A percentile compares a stretch with the other conserved stretches of the same genome.
Conservation (phyloP, 1,140 invertebrate genomes). For the Zaprionus ornatus region DNA sequence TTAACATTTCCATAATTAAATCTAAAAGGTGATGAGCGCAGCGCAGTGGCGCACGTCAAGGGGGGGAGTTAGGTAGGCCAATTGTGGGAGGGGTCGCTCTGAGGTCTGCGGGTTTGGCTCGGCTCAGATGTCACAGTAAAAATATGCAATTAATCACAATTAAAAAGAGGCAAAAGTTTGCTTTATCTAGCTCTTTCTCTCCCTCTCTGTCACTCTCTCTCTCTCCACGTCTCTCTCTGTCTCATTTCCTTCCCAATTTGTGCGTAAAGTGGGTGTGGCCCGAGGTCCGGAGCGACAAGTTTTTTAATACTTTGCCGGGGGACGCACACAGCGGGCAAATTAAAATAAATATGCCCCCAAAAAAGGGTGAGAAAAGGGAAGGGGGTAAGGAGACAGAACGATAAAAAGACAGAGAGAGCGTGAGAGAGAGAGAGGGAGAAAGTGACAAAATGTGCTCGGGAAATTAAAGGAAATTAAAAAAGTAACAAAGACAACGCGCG, state of each 20-base stretch:
- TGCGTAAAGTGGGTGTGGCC: slow-evolving; percentile 30
- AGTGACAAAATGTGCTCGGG: slow-evolving; percentile 10
- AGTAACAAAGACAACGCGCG: slow-evolving; percentile 30
- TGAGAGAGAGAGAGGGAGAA: not conserved
- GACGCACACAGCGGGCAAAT: slow-evolving; percentile 20
- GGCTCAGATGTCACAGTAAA: slow-evolving; percentile 33
- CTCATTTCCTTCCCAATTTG: not conserved
- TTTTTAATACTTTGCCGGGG: slow-evolving; percentile 43
- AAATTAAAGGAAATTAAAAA: slow-evolving; percentile 52
- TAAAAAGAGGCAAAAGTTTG: slow-evolving; percentile 50
- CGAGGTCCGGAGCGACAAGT: slow-evolving; percentile 23
- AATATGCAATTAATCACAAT: slow-evolving; percentile 64
- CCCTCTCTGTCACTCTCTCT: not conserved
- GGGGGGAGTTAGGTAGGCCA: not conserved
- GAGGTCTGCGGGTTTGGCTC: not conserved
- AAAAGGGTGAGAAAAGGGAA: slow-evolving; percentile 6
- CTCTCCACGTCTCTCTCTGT: not conserved
- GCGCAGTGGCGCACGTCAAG: slow-evolving; percentile 11
- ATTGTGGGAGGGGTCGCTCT: not conserved
- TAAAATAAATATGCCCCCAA: slow-evolving; percentile 43
- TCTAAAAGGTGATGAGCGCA: slow-evolving; percentile 60
- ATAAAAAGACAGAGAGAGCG: not conserved
- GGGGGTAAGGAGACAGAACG: not conserved
- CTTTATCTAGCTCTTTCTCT: not conserved
- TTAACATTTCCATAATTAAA: slow-evolving; percentile 81